phyloP scores from a whole-genome alignment of 2,113 vertebrate genomes.

The Phalacrocorax aristotelis region DNA sequence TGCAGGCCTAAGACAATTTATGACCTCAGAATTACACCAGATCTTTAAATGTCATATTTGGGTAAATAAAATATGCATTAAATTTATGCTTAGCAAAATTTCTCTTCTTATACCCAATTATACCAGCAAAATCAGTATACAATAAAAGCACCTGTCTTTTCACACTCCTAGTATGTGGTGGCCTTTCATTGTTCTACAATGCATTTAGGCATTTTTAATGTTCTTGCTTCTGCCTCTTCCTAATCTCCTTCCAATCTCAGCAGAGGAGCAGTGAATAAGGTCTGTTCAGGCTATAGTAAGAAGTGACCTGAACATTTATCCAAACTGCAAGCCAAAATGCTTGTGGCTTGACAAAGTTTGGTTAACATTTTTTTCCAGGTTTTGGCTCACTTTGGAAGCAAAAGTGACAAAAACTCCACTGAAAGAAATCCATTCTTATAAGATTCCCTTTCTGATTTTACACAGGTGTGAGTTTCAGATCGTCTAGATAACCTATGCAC shows the following conservation, averaged over 20 bases:
- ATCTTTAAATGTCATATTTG: constrained; percentile 13
- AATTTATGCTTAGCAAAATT: background rate
- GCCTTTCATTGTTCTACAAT: background rate
- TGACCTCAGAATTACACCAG: background rate
- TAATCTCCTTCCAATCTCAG: background rate
- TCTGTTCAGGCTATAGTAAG: background rate
- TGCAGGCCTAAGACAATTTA: constrained; percentile 14
- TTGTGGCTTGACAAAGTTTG: constrained; percentile 20
- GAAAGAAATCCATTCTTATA: background rate
- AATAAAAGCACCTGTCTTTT: background rate
- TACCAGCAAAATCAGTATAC: background rate
- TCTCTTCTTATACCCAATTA: background rate
- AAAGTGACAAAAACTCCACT: constrained; percentile 16
- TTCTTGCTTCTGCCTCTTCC: background rate
- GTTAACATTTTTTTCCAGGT: background rate
- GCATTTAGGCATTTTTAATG: background rate
- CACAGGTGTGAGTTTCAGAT: background rate
- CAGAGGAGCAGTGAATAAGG: background rate
- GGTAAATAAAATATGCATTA: background rate
- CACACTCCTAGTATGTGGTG: background rate
- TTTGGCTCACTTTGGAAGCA: constrained; percentile 3
- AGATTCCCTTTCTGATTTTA: background rate
- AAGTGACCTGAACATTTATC: background rate
- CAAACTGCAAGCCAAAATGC: constrained; percentile 20
- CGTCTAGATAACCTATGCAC: background rate